A percentile compares a stretch with the other conserved stretches of the same genome.
Conservation (phyloP, 1,140 invertebrate genomes). For the Metopolophium dirhodum region DNA sequence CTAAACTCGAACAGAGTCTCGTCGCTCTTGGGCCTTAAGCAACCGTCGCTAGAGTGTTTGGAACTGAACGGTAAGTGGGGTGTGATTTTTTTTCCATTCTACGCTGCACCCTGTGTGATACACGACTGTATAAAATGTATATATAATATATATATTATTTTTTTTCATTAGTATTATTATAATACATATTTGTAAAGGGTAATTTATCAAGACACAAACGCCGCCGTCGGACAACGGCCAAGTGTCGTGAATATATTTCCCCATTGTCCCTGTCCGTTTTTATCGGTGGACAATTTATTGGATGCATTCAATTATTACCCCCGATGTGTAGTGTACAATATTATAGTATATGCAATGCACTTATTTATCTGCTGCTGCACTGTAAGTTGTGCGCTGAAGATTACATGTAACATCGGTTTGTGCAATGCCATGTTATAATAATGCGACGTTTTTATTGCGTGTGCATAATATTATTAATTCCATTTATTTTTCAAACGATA, state of each 20-base stretch:
- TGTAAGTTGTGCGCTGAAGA: neutral
- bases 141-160: neutral
- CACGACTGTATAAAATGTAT: neutral
- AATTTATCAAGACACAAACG: conserved; percentile 50
- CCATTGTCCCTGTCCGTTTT: neutral
- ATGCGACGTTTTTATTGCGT: neutral
- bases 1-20: conserved; percentile 50
- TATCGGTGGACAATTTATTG: conserved; percentile 33
- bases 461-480: neutral
- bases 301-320: conserved; percentile 44
- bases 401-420: neutral
- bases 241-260: conserved; percentile 35
- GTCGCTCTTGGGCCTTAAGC: conserved; percentile 35
- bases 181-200: conserved; percentile 11
- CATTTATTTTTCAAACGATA: neutral
- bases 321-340: neutral
- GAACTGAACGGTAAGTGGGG: conserved; percentile 50
- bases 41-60: conserved; percentile 43
- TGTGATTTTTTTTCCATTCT: conserved; percentile 15
- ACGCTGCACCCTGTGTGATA: neutral
- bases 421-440: neutral
- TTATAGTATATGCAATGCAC: neutral
- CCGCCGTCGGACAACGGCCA: neutral
- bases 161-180: conserved; percentile 24
- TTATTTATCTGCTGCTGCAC: neutral